These are phyloP conservation scores for Struthio camelus DNA, from an alignment of 2,113 vertebrate genomes.

Conservation along the genomic window DNA sequence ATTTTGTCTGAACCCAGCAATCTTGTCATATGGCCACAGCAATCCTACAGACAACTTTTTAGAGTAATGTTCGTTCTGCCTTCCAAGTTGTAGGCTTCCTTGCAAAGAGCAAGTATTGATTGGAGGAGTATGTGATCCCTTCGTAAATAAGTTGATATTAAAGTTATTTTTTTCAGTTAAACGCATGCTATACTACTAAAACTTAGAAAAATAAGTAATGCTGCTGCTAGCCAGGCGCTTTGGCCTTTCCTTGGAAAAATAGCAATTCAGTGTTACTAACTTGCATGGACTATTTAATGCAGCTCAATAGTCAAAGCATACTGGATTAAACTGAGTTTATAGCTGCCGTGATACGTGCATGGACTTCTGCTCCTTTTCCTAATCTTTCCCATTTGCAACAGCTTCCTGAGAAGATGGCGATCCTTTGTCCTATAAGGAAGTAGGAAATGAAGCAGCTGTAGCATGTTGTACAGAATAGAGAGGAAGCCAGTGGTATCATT, in stretches of 20 bases:
- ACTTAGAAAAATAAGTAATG: not conserved
- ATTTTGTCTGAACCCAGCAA: not conserved
- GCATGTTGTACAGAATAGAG: not conserved
- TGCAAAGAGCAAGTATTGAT: not conserved
- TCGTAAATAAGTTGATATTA: not conserved
- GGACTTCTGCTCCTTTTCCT: not conserved
- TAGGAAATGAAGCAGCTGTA: not conserved
- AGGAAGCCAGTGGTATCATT: not conserved
- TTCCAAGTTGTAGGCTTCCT: not conserved
- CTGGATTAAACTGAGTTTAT: not conserved
- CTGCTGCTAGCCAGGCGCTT: not conserved
- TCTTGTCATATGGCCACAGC: not conserved
- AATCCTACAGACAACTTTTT: not conserved
- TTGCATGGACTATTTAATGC: not conserved
- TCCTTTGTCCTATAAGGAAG: not conserved
- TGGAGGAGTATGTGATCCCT: not conserved
- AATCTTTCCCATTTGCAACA: not conserved
- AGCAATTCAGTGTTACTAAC: not conserved
- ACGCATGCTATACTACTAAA: accelerated
- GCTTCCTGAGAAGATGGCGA: not conserved
- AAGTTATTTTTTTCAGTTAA: not conserved
- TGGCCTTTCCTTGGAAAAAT: not conserved
- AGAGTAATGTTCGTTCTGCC: not conserved
- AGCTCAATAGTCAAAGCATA: not conserved
- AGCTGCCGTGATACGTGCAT: not conserved